These are phyloP conservation scores for Nycticorax nycticorax DNA, from an alignment of 2,113 vertebrate species.

Conservation along the genomic window DNA sequence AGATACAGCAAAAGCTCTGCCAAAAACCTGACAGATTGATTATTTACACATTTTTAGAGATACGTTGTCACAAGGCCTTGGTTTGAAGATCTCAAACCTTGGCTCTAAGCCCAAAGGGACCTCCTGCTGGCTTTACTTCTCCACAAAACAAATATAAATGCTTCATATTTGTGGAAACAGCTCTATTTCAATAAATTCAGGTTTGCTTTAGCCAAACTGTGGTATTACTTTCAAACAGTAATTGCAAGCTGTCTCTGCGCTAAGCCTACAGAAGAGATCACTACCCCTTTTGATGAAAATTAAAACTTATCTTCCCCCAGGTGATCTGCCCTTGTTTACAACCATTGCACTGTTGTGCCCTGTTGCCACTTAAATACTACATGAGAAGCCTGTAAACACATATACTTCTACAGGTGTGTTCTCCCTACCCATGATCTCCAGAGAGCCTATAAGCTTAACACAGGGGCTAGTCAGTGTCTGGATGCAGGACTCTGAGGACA, in stretches of 20 bases:
- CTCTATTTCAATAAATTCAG: background rate
- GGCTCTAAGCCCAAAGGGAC: background rate
- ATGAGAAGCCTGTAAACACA: background rate
- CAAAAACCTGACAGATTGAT: background rate
- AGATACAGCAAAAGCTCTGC: background rate
- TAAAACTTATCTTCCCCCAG: background rate
- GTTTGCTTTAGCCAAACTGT: background rate
- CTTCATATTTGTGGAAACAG: background rate
- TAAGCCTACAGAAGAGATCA: background rate
- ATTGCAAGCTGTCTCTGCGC: background rate
- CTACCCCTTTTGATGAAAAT: background rate
- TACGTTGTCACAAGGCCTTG: background rate
- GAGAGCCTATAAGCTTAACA: background rate
- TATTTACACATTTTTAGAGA: constrained; percentile 10
- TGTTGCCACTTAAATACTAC: background rate
- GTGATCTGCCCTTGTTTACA: background rate
- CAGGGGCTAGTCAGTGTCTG: background rate
- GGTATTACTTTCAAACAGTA: background rate
- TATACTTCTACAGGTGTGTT: no score
- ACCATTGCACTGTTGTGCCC: background rate
- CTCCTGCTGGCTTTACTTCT: background rate
- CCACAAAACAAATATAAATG: background rate
- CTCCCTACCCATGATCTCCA: background rate
- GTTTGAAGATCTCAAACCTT: background rate
- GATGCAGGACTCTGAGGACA: background rate